Conservation (phyloP, 2,113 vertebrate species). For the Clarias gariepinus region DNA sequence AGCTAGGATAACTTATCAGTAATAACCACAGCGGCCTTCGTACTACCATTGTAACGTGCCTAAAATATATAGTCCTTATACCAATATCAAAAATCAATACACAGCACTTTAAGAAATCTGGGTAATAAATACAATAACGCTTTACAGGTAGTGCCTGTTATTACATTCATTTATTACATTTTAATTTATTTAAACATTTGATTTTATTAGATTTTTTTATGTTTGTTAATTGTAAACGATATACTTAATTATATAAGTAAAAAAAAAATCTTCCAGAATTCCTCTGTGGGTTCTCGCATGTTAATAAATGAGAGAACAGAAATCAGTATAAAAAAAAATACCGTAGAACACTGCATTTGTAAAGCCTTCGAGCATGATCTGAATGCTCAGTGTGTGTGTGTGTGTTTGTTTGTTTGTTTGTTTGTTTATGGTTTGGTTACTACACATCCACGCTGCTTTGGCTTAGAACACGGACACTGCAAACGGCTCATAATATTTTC, state of each 20-base stretch:
- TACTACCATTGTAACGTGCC: background rate
- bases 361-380: background rate
- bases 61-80: background rate
- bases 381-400: background rate
- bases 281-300: background rate
- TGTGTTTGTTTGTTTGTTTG: background rate
- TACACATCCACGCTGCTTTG: background rate
- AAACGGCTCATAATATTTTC: background rate
- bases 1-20: background rate
- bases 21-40: background rate
- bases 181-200: background rate
- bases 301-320: background rate
- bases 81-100: background rate
- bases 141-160: background rate
- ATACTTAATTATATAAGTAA: background rate
- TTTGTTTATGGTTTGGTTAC: background rate
- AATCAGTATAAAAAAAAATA: background rate
- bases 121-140: background rate
- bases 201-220: background rate
- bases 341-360: background rate
- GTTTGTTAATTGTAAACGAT: background rate
- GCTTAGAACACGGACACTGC: background rate
- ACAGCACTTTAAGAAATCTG: background rate
- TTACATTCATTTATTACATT: background rate
- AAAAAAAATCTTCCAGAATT: background rate